These are phyloP conservation scores for Crossocerus cetratus DNA, from an alignment of 2,888 invertebrate species.

Conservation along the genomic window DNA sequence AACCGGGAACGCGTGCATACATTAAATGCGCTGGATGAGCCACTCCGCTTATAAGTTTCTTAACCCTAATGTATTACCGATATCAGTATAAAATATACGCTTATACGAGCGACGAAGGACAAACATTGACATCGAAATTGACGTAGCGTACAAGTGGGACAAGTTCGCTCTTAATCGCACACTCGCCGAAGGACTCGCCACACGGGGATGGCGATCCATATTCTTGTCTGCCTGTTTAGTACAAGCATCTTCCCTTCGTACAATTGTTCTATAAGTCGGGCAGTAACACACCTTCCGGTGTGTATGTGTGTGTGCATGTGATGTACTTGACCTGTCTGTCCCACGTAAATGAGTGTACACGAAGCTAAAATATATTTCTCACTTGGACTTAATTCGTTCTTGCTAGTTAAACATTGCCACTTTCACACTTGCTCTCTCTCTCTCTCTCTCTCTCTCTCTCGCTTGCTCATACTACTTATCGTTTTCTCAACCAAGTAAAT, in stretches of 20 bases:
- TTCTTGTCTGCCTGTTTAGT: not conserved
- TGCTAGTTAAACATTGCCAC: not conserved
- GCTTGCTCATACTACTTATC: constrained; percentile 9
- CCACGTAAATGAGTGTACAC: too few relatives aligned
- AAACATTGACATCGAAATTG: constrained; percentile 72
- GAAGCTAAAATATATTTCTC: not conserved
- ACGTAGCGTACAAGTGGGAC: constrained; percentile 64
- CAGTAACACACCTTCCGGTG: constrained; percentile 44
- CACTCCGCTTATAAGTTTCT: constrained; percentile 2
- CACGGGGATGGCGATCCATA: constrained; percentile 5
- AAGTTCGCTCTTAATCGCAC: constrained; percentile 46
- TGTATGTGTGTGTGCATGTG: not conserved
- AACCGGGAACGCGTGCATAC: constrained; percentile 16
- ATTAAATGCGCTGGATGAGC: constrained; percentile 8
- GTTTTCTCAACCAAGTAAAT: not conserved
- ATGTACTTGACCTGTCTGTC: too few relatives aligned
- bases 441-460: constrained; percentile 27
- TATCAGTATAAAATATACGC: constrained; percentile 68
- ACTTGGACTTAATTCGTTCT: not conserved
- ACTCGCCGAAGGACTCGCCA: constrained; percentile 35
- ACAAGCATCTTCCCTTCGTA: constrained; percentile 23
- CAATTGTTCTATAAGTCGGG: constrained; percentile 32
- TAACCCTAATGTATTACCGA: constrained; percentile 53
- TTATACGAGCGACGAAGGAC: constrained; percentile 60
- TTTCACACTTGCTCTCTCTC: constrained; percentile 11